Evolutionary conservation across 2,113 vertebrate species (phyloP).

Genomic region (Tringa solitaria): DNA sequence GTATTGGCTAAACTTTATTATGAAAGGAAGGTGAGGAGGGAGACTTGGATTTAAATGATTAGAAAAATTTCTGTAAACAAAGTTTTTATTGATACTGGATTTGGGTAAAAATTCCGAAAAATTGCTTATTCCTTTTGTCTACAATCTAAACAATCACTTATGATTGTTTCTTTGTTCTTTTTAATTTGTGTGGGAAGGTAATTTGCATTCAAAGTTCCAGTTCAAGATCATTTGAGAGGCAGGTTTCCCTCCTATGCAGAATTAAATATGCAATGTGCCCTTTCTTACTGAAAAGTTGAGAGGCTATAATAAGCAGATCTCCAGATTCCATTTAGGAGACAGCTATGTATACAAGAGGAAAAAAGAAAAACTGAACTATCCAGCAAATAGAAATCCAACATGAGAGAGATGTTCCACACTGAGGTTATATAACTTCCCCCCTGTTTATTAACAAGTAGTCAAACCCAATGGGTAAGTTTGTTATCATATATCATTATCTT

Average conservation of each 20-base stretch:
- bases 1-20: background rate
- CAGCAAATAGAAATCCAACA: background rate
- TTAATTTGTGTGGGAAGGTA: background rate
- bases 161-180: background rate
- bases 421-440: background rate
- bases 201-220: background rate
- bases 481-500: background rate
- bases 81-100: background rate
- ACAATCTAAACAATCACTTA: background rate
- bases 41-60: background rate
- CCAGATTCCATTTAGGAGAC: background rate
- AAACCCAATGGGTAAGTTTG: background rate
- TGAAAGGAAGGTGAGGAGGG: background rate
- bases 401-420: background rate
- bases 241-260: background rate
- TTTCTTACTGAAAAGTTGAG: background rate
- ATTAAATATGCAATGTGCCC: background rate
- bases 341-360: background rate
- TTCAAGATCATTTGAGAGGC: background rate
- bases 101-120: background rate
- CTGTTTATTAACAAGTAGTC: background rate
- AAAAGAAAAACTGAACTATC: background rate
- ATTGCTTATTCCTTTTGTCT: background rate
- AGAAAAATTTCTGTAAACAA: background rate
- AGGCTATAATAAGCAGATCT: background rate